Evolutionary conservation across 2,888 invertebrate species (phyloP).

Genomic region (Blera fallax): DNA sequence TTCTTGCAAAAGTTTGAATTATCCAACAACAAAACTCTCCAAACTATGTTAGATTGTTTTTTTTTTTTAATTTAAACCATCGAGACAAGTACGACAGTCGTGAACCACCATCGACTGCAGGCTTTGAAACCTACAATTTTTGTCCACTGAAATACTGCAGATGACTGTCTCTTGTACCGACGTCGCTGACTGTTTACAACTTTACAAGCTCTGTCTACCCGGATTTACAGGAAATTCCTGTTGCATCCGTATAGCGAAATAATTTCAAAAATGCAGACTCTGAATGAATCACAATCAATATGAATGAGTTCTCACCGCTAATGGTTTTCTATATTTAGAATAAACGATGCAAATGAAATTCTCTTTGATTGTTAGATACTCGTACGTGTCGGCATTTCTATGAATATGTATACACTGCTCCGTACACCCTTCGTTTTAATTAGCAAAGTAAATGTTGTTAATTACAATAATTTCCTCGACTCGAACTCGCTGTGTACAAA

Average conservation of each 20-base stretch:
- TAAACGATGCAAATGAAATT: conserved; percentile 17
- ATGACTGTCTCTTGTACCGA: neutral
- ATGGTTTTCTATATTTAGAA: conserved; percentile 17
- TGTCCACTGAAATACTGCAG: neutral
- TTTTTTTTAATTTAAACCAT: too few relatives aligned
- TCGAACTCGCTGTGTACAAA: conserved; percentile 5
- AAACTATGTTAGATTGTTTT: too few relatives aligned
- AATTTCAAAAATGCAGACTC: neutral
- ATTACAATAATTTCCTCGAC: conserved; percentile 52
- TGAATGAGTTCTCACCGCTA: conserved; percentile 36
- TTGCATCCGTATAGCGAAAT: neutral
- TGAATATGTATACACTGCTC: neutral
- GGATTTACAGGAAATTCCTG: conserved; percentile 11
- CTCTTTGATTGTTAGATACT: conserved; percentile 14
- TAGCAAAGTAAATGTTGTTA: conserved; percentile 55
- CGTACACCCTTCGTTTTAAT: conserved; percentile 28
- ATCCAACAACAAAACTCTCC: too few relatives aligned
- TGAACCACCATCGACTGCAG: too few relatives aligned
- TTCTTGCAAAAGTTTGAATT: too few relatives aligned
- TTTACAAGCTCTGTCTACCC: neutral
- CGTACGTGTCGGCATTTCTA: neutral
- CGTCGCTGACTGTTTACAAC: neutral
- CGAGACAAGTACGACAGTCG: too few relatives aligned
- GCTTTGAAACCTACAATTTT: too few relatives aligned
- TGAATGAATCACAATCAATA: conserved; percentile 35